Base-by-base conservation (phyloP, 2,797 vertebrate species). In the Rousettus madagascariensis region DNA sequence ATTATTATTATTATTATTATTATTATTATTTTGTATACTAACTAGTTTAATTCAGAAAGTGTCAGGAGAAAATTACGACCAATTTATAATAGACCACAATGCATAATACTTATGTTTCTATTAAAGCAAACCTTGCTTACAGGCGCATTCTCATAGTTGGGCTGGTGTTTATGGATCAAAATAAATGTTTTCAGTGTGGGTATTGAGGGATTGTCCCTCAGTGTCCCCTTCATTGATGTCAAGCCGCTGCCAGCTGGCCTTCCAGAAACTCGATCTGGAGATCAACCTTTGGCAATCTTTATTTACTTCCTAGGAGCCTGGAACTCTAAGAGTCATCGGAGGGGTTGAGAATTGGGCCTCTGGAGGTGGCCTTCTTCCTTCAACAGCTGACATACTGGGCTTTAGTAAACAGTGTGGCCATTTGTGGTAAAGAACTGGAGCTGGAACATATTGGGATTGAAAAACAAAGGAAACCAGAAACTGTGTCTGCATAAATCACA, bases 61-160 rank as follows among this genome's bases (percentile, higher is more conserved):
- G 98, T 98, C 98, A 98, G 97, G 98, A 98, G 98, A 98, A 98
- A 98, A 99, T 98, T 98, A 98, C 98, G 98, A 98, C 97, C 98
- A 98, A 98, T 98, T 98, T 98, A 98, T 98, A 98, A 98, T 97
- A 97, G 98, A 97, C 97, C 97, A 88, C 97, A 98, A 97, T 97
- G 97, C 96, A 96, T 97, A 97, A 98, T 97, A 97, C 98, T 98
- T 98, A 98, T 65, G 96, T 98, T 98, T 98, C 97, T 98, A 97
- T 98, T 98, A 98, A 98, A 98, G 97, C 96, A 97, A 97, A 97
- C 96, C 96, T 97, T 97, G 97, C 97, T 97, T 97, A 96, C 97
- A 95, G 98, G 97, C 97, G 96, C 83, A 90, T 97, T 98, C 97
- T 98, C 97, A 94, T 0, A 2, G 97, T 92, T 98, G 97, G 97